Percentiles rank a stretch among this genome's conserved stretches.
phyloP scores from a whole-genome alignment of 2,797 vertebrate genomes.

The Melanotaenia boesemani region DNA sequence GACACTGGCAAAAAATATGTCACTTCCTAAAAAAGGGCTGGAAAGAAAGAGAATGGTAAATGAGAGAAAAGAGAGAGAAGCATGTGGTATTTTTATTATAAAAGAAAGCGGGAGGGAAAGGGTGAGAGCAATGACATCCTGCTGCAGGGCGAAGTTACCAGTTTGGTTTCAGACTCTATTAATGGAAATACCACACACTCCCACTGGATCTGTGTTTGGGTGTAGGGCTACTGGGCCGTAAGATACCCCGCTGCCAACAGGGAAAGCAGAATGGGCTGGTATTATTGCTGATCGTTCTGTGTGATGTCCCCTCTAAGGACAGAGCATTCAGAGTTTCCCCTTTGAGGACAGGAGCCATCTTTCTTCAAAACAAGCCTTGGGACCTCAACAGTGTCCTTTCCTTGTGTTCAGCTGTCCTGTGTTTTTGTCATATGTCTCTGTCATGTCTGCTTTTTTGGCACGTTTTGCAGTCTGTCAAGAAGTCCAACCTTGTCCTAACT shows the following conservation, averaged over 20 bases:
- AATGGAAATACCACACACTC: conserved; percentile 70
- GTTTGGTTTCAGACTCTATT: conserved; percentile 63
- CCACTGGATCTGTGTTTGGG: conserved; percentile 48
- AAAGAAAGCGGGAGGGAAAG: background rate
- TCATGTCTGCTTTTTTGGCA: background rate
- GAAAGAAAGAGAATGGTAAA: background rate
- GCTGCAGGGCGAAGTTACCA: conserved; percentile 60
- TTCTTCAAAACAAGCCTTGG: conserved; percentile 57
- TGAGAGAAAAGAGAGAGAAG: too few species aligned
- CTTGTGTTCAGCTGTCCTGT: conserved; percentile 6
- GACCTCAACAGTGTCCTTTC: conserved; percentile 20
- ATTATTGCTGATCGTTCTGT: conserved; percentile 54
- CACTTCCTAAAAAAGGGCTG: background rate
- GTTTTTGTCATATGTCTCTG: conserved; percentile 22
- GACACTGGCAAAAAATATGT: background rate
- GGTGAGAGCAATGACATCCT: conserved; percentile 18
- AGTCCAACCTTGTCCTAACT: background rate
- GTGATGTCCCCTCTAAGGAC: conserved; percentile 49
- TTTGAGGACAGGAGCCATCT: conserved; percentile 45
- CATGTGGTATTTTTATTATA: background rate
- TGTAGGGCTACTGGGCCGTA: conserved; percentile 36
- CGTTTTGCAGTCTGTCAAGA: background rate
- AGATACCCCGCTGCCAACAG: conserved; percentile 11
- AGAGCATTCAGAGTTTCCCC: conserved; percentile 46
- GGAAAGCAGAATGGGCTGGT: conserved; percentile 26